Evolutionary conservation across 2,888 invertebrate species (phyloP).

Genomic region (Sminthurinus aureus): DNA sequence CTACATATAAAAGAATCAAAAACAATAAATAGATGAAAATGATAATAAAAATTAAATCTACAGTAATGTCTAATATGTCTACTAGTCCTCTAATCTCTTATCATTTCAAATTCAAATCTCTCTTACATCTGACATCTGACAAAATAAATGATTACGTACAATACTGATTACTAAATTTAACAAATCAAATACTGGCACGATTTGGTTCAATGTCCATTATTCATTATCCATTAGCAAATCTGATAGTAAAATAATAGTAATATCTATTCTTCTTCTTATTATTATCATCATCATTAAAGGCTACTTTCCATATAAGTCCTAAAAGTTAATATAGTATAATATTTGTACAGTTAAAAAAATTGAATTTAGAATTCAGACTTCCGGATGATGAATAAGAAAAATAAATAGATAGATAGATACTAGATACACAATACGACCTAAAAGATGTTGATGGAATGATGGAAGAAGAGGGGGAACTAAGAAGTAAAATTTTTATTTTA

Average conservation of each 20-base stretch:
- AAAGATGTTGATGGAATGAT: neutral
- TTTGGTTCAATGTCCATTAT: too few relatives aligned
- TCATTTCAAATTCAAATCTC: too few relatives aligned
- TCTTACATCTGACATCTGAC: too few relatives aligned
- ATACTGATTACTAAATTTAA: neutral
- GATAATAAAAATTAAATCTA: too few relatives aligned
- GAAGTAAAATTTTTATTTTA: neutral
- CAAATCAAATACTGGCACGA: too few relatives aligned
- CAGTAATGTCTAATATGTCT: too few relatives aligned
- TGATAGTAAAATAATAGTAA: neutral
- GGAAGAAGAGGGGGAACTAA: neutral
- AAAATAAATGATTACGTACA: neutral
- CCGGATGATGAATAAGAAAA: neutral
- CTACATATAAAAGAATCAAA: too few relatives aligned
- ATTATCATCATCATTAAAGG: too few relatives aligned
- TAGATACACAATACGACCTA: neutral
- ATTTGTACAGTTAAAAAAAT: neutral
- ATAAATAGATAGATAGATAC: neutral
- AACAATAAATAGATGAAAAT: too few relatives aligned
- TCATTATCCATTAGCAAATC: too few relatives aligned
- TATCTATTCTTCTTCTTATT: neutral
- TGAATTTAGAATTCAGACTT: neutral
- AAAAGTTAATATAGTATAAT: neutral
- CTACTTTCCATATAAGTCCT: neutral
- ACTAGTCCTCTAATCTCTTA: too few relatives aligned